Evolutionary conservation across 2,888 invertebrate species (phyloP).

Genomic region (Ophonus ardosiacus): DNA sequence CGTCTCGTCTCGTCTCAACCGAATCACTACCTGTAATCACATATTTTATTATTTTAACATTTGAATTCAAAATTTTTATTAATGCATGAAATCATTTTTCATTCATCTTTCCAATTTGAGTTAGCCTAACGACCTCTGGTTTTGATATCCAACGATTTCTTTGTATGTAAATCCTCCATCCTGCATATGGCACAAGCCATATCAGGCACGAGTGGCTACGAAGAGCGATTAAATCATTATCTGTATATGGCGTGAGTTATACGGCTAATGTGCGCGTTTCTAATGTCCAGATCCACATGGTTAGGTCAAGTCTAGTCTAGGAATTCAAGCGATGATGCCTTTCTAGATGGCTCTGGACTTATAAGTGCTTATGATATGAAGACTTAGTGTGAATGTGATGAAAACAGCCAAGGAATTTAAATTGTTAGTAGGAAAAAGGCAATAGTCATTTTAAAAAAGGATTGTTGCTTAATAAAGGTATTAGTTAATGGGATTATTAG

Average conservation of each 20-base stretch:
- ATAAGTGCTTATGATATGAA: neutral
- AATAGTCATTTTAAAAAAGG: neutral
- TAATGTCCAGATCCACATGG: neutral
- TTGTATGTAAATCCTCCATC: neutral
- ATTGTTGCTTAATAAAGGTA: constrained; percentile 2
- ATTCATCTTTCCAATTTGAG: neutral
- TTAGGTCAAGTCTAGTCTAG: neutral
- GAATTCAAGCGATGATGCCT: constrained; percentile 5
- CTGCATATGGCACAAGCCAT: constrained; percentile 6
- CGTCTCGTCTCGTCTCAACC: no score
- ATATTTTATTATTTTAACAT: neutral
- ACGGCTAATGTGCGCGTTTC: constrained; percentile 1
- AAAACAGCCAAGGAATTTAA: no score
- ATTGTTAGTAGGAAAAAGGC: no score
- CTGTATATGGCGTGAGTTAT: constrained; percentile 26
- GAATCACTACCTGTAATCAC: no score
- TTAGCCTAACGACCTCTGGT: neutral
- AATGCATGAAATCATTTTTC: neutral
- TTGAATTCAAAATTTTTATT: neutral
- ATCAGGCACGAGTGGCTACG: constrained; percentile 7
- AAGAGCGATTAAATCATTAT: constrained; percentile 25
- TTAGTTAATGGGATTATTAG: neutral
- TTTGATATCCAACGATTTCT: neutral
- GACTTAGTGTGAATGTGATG: no score
- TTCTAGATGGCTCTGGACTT: constrained; percentile 5